Base-by-base conservation (phyloP, 2,113 vertebrate species). In the Carettochelys insculpta region DNA sequence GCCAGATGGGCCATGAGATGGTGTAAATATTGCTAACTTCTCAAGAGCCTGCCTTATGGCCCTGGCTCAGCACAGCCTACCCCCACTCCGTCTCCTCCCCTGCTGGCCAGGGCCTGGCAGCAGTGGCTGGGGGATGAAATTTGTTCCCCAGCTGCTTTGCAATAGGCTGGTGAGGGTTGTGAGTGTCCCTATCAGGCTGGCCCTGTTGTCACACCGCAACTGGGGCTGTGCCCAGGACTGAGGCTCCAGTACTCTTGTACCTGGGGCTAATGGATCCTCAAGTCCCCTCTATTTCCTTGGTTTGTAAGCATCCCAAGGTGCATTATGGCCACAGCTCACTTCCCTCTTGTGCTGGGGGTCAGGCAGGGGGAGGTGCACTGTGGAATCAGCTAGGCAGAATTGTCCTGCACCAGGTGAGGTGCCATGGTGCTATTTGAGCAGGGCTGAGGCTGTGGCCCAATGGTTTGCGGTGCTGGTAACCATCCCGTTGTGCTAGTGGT, bases 401-500 rank as follows among this genome's bases (percentile, higher is more conserved):
- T 38, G 17, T n/a, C n/a, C 17, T 24, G 6, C 3, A 6, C 48
- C 50, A 43, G 51, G 25, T 6, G 20, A 13, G 13, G 22, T 43
- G 22, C 25, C 25, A 38, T 73, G 27, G 41, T 45, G 71, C 71
- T 75, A 8, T 27, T 73, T 6, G 71, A 41, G 24, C 68, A 25
- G 24, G 68, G 0, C 81, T 1, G 0, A 51, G 88, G 80, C 84
- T 12, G 22, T 7, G 17, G 20, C 34, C 45, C 77, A 53, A 85
- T 54, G 87, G 58, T 90, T 92, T 93, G 88, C 84, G 80, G 20
- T 83, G 76, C 83, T 47, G 52, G 81, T 61, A 85, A 84, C 29
- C 83, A 95, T 94, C 84, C 87, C 82, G 90, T 95, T 93, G 92
- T 77, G 90, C 83, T 10, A 1, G 82, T 86, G 90, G 80, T 93